Conservation (phyloP, 53 echinoderm and acorn worm species). For the Pentamera pediparva region DNA sequence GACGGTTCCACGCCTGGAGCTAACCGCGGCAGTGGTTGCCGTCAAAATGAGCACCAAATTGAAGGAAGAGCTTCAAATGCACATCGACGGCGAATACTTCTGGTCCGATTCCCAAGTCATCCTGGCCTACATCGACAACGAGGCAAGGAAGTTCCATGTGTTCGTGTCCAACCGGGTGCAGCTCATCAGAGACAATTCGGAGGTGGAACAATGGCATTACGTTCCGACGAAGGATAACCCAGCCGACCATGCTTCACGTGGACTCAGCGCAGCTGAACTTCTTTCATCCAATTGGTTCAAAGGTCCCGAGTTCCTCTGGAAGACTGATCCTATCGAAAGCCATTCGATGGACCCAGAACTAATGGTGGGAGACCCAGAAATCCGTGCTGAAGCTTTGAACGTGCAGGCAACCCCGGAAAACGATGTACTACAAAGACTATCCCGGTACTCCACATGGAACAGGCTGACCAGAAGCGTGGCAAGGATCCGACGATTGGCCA, state of each 20-base stretch:
- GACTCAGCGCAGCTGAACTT: background rate
- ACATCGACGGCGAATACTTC: constrained; percentile 19
- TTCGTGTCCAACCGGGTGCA: constrained; percentile 57
- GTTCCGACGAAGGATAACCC: constrained; percentile 25
- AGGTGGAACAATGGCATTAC: constrained; percentile 34
- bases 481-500: background rate
- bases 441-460: background rate
- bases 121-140: constrained; percentile 52
- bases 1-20: constrained; percentile 50
- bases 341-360: background rate
- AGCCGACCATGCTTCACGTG: constrained; percentile 41
- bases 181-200: constrained; percentile 31
- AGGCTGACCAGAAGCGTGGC: constrained; percentile 5
- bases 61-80: constrained; percentile 18
- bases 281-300: constrained; percentile 15
- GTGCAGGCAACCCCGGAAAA: background rate
- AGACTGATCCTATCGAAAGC: background rate
- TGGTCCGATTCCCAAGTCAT: constrained; percentile 56
- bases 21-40: constrained; percentile 47
- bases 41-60: constrained; percentile 26
- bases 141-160: constrained; percentile 46
- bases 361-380: constrained; percentile 12
- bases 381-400: background rate
- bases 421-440: background rate
- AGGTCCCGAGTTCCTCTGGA: constrained; percentile 28